These are phyloP conservation scores for Rhadina sibilatrix DNA, from an alignment of 2,113 vertebrate species.

Conservation along the genomic window DNA sequence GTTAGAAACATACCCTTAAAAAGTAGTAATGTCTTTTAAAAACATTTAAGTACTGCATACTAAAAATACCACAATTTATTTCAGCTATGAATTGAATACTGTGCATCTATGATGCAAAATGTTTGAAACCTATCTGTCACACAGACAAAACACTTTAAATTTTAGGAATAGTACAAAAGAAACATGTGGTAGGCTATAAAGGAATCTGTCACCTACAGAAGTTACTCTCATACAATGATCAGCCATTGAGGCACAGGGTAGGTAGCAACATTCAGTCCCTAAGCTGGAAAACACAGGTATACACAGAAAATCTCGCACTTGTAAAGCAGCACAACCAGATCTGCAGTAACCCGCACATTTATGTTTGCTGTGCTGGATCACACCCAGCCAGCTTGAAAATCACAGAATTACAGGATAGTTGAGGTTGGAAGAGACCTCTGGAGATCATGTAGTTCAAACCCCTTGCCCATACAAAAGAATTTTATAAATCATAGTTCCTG, in stretches of 20 bases:
- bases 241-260: background rate
- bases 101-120: background rate
- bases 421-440: background rate
- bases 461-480: background rate
- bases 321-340: background rate
- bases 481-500: background rate
- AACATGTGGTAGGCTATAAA: background rate
- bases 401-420: background rate
- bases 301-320: background rate
- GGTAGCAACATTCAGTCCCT: background rate
- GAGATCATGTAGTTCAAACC: background rate
- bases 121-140: background rate
- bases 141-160: background rate
- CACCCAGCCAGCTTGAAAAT: background rate
- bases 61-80: background rate
- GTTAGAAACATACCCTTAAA: background rate
- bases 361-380: background rate
- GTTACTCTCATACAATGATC: background rate
- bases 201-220: background rate
- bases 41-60: background rate
- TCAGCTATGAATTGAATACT: background rate
- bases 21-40: background rate
- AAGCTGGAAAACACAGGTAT: background rate
- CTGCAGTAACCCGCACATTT: background rate
- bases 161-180: background rate